Evolutionary conservation across 2,113 vertebrate species (phyloP), one percentile per base, ranked within the genome.

Genomic region (Zosterops borbonicus): DNA sequence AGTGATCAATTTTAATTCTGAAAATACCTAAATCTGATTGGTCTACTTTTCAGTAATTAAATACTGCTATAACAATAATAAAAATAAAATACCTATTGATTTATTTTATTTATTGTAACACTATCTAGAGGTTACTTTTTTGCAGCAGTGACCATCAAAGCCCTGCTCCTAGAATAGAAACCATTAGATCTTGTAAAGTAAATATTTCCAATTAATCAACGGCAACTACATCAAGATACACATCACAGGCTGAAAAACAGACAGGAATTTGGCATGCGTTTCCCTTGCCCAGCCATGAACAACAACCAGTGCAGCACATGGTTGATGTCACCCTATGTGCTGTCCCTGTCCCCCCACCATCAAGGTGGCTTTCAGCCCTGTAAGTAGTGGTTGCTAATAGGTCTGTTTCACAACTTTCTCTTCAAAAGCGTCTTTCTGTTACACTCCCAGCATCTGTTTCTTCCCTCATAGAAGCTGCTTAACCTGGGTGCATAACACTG

Each of bases 351-450:
- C 68, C 58, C 75, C 18, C 44, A 81, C 64, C 69, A 87, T 94
- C 86, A 92, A 94, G 91, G 80, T 84, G 91, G 42, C 64, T 89
- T 93, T 94, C 91, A 83, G 73, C 35, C 76, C 86, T 93, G 42
- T 33, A 81, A 77, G 44, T 63, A 87, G 37, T 62, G 49, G 18
- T 81, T 95, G 92, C 85, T 94, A 81, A 90, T 83, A 93, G 92
- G 60, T 91, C 87, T 93, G 59, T 95, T 96, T 96, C 95, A 93
- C 91, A 94, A 94, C 90, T 79, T 92, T 87, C 88, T 78, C 83
- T 82, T 92, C 86, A 88, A 58, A 96, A 76, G 33, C 80, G 88
- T 33, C 46, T 92, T 93, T 92, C 85, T 87, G 90, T 94, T 95
- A 92, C 37, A 73, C 33, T 82, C 47, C 35, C 78, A 55, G 95